phyloP scores from a whole-genome alignment of 1,140 invertebrate genomes.

The Atta colombica region DNA sequence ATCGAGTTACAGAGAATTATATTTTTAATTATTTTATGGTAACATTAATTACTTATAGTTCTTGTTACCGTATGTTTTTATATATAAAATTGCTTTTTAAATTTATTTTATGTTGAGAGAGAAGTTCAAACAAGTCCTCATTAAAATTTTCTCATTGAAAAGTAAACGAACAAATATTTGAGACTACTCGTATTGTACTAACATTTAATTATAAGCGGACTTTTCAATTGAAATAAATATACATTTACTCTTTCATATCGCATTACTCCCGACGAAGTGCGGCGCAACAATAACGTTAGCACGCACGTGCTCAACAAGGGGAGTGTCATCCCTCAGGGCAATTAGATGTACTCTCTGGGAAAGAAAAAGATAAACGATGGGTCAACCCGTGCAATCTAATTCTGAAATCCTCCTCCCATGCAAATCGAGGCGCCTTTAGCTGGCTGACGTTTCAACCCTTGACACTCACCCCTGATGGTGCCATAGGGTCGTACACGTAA shows the following conservation, averaged over 20 bases:
- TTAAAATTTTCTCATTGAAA: neutral
- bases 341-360: constrained; percentile 65
- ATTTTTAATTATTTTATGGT: neutral
- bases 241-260: constrained; percentile 21
- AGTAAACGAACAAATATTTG: neutral
- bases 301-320: constrained; percentile 24
- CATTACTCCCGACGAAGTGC: constrained; percentile 16
- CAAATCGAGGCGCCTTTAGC: constrained; percentile 76
- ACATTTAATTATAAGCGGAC: constrained; percentile 30
- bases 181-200: neutral
- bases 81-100: neutral
- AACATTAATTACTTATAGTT: neutral
- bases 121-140: neutral
- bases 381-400: constrained; percentile 75
- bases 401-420: constrained; percentile 66
- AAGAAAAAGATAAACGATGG: constrained; percentile 74
- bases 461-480: constrained; percentile 67
- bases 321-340: constrained; percentile 57
- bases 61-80: neutral
- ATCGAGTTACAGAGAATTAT: neutral
- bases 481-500: constrained; percentile 50
- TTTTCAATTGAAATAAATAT: constrained; percentile 14
- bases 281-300: constrained; percentile 50
- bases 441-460: constrained; percentile 75
- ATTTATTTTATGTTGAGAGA: neutral